Conservation (phyloP, 2,113 vertebrate species). For the Desmodus rotundus region DNA sequence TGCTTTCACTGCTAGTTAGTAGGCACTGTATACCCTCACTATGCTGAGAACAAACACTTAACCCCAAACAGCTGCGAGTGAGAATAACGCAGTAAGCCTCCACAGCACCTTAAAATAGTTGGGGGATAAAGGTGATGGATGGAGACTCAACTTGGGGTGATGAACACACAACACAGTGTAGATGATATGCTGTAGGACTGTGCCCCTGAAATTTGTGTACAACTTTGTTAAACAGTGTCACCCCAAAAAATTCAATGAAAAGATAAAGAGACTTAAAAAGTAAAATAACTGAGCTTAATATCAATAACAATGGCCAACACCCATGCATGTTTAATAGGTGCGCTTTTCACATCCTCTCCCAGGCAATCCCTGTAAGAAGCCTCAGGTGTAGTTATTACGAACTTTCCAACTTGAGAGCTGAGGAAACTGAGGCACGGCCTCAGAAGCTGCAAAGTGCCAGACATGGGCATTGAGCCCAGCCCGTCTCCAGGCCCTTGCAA, state of each 20-base stretch:
- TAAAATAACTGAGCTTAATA: neutral
- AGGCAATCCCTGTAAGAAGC: neutral
- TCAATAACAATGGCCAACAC: neutral
- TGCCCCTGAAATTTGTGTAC: too few relatives aligned
- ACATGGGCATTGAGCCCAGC: neutral
- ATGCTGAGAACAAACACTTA: neutral
- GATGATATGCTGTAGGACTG: too few relatives aligned
- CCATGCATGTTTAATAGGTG: neutral
- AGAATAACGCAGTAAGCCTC: neutral
- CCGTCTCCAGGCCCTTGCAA: neutral
- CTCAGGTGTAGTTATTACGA: neutral
- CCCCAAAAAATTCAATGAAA: too few relatives aligned
- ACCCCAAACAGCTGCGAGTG: neutral
- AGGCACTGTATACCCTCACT: too few relatives aligned
- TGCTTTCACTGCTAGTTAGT: fast-evolving
- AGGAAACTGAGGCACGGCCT: neutral
- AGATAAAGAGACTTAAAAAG: neutral
- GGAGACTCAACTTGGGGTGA: too few relatives aligned
- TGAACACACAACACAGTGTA: too few relatives aligned
- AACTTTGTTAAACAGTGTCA: too few relatives aligned
- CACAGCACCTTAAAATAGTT: fast-evolving
- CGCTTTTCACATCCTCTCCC: neutral
- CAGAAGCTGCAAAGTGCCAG: neutral
- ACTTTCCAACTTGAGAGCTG: neutral
- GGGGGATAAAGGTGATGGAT: neutral